These are phyloP conservation scores for Fragum fragum DNA, from an alignment of 2,888 invertebrate species.

Conservation along the genomic window DNA sequence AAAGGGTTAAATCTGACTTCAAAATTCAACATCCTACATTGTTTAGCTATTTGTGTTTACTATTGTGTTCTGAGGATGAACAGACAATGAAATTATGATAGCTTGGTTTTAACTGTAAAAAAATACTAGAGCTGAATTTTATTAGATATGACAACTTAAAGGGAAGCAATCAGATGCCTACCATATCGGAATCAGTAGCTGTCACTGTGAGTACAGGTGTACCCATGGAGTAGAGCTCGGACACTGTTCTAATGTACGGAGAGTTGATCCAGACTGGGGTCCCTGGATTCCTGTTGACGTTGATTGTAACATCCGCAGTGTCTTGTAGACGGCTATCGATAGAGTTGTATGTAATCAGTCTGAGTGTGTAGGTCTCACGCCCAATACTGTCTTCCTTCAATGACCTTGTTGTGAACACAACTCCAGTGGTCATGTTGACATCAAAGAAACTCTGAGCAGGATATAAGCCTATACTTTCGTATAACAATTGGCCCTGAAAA, in stretches of 20 bases:
- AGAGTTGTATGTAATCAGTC: conserved; percentile 67
- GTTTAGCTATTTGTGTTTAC: no score
- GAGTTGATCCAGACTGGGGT: conserved; percentile 53
- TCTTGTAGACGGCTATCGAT: conserved; percentile 45
- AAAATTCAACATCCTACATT: no score
- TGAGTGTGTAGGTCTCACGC: conserved; percentile 65
- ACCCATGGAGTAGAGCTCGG: conserved; percentile 68
- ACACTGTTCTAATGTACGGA: conserved; percentile 59
- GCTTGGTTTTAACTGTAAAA: not conserved
- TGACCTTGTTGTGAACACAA: conserved; percentile 51
- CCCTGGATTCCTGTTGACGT: conserved; percentile 63
- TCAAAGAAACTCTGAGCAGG: conserved; percentile 80
- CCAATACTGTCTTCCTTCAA: conserved; percentile 72
- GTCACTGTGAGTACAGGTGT: conserved; percentile 65
- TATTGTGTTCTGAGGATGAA: no score
- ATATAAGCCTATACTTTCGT: conserved; percentile 75
- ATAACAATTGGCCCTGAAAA: conserved; percentile 77
- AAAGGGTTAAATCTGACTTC: no score
- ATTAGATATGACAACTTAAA: no score
- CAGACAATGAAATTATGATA: not conserved
- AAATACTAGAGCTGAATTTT: no score
- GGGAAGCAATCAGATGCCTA: conserved; percentile 29
- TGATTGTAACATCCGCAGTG: conserved; percentile 63
- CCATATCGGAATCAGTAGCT: conserved; percentile 73
- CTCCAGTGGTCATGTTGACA: conserved; percentile 71